A percentile compares a stretch with the other conserved stretches of the same genome.
Conservation (phyloP, 2,888 invertebrate genomes). For the Globia sparganii region DNA sequence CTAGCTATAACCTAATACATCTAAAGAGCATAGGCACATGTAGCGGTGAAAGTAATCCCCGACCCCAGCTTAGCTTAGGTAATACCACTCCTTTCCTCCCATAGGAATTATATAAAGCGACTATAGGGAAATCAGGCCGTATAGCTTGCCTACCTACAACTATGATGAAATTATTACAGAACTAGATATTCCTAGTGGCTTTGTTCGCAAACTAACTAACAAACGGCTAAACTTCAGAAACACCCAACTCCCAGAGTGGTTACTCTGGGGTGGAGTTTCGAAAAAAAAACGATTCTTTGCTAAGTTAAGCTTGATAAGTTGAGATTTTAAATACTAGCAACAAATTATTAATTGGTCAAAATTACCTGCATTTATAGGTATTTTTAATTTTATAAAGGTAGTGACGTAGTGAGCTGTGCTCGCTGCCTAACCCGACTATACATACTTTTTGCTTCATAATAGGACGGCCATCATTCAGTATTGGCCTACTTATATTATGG, state of each 20-base stretch:
- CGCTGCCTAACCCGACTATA: neutral
- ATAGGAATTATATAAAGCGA: slow-evolving; percentile 39
- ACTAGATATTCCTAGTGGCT: slow-evolving; percentile 1
- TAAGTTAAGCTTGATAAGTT: neutral
- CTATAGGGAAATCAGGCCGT: slow-evolving; percentile 42
- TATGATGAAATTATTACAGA: slow-evolving; percentile 30
- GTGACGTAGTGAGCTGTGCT: neutral
- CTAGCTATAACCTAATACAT: neutral
- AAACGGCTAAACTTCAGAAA: neutral
- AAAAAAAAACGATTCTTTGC: neutral
- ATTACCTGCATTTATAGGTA: neutral
- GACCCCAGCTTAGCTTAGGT: slow-evolving; percentile 28
- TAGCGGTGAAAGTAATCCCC: slow-evolving; percentile 27
- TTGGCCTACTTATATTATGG: too few species aligned
- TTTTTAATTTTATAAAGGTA: neutral
- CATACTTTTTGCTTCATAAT: neutral
- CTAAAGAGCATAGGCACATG: neutral
- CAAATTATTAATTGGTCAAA: neutral
- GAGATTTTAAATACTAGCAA: neutral
- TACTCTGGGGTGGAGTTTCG: neutral
- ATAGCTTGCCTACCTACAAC: slow-evolving; percentile 16
- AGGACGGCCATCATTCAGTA: neutral
- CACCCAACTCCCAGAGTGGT: neutral
- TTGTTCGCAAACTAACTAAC: neutral
- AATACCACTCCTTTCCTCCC: slow-evolving; percentile 30